These are phyloP conservation scores for Bellardia bayeri DNA, from an alignment of 2,888 invertebrate species.

Conservation along the genomic window DNA sequence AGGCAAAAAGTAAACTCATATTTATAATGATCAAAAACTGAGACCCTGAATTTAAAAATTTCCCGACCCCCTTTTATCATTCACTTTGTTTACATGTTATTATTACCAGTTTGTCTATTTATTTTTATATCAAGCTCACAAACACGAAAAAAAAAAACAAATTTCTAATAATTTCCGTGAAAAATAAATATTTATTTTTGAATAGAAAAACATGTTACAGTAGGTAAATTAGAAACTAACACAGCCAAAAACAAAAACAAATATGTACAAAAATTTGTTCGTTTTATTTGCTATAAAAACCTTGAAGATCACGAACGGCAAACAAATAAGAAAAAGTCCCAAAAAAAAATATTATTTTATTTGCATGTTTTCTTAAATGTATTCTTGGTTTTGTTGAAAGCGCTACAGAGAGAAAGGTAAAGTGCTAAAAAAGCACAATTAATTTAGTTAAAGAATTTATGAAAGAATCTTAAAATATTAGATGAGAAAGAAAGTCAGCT, in stretches of 20 bases:
- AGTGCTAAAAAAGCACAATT: neutral
- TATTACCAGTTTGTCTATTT: neutral
- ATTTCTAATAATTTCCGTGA: conserved; percentile 54
- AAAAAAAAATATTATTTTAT: neutral
- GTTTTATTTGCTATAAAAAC: conserved; percentile 37
- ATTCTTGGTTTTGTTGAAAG: neutral
- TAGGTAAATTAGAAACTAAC: conserved; percentile 28
- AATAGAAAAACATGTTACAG: neutral
- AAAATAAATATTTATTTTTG: conserved; percentile 43
- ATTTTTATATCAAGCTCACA: neutral
- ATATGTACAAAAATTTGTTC: conserved; percentile 18
- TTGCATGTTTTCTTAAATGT: neutral
- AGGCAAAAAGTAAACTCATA: no score
- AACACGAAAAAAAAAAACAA: neutral
- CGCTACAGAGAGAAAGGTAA: neutral
- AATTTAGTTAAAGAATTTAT: neutral
- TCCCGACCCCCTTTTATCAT: neutral
- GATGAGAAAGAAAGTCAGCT: neutral
- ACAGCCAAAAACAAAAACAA: conserved; percentile 22
- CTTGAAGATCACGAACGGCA: conserved; percentile 46
- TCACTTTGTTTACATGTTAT: neutral
- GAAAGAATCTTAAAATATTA: neutral
- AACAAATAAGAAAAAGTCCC: conserved; percentile 11
- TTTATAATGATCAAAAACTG: no score
- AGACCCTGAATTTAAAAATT: neutral